Percentiles rank a stretch among this genome's conserved stretches.
These are phyloP conservation scores for Spisula solida DNA, from an alignment of 2,888 invertebrate genomes.

Conservation along the genomic window DNA sequence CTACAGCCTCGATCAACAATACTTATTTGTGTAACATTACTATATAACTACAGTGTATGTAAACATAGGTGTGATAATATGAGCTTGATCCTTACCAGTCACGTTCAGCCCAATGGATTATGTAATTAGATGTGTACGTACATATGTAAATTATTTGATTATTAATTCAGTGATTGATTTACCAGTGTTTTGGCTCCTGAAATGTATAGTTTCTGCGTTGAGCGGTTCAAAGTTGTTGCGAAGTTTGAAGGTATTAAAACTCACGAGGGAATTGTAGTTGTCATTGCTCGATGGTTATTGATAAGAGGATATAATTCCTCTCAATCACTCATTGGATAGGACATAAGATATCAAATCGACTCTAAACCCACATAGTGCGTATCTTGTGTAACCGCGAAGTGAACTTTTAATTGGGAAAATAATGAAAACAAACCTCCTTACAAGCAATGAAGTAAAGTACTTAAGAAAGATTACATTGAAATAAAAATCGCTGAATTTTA, in stretches of 20 bases:
- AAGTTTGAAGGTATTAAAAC: not conserved
- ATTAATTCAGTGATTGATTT: too few relatives aligned
- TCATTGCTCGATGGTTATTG: not conserved
- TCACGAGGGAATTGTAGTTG: not conserved
- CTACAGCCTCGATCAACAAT: not conserved
- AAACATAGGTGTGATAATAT: not conserved
- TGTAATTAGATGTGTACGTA: too few relatives aligned
- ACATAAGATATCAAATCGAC: not conserved
- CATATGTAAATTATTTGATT: too few relatives aligned
- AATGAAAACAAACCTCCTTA: not conserved
- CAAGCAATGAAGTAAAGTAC: not conserved
- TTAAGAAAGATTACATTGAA: slow-evolving; percentile 3
- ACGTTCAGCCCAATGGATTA: too few relatives aligned
- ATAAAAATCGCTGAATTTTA: not conserved
- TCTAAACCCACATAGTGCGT: not conserved
- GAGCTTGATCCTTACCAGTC: too few relatives aligned
- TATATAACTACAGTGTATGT: not conserved
- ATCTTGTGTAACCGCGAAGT: slow-evolving; percentile 6
- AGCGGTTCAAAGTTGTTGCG: too few relatives aligned
- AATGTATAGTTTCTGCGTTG: too few relatives aligned
- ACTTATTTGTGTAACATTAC: not conserved
- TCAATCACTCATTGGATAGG: not conserved
- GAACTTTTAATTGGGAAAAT: slow-evolving; percentile 9
- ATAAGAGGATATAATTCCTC: not conserved
- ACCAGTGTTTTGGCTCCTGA: too few relatives aligned